phyloP scores from a whole-genome alignment of 1,140 invertebrate genomes.

The Scaptomyza hsui region DNA sequence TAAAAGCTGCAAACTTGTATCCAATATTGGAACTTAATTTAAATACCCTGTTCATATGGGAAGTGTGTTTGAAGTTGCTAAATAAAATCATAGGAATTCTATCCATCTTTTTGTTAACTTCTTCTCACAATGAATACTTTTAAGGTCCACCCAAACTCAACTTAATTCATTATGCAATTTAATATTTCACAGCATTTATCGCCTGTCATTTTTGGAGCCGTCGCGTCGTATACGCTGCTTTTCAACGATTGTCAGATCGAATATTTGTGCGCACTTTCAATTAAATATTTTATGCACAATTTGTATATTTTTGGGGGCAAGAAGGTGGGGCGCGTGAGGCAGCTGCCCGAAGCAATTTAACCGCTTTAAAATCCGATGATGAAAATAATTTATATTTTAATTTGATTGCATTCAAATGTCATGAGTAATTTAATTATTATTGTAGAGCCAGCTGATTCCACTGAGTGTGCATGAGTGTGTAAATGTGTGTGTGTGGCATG shows the following conservation, averaged over 20 bases:
- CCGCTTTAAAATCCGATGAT: slow-evolving; percentile 3
- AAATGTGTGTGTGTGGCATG: neutral
- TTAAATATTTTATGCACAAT: slow-evolving; percentile 39
- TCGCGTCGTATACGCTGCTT: slow-evolving; percentile 9
- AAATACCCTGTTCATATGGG: slow-evolving; percentile 10
- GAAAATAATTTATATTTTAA: slow-evolving; percentile 52
- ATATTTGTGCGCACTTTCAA: slow-evolving; percentile 17
- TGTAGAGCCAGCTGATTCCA: slow-evolving; percentile 30
- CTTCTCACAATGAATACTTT: neutral
- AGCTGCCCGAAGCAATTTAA: neutral
- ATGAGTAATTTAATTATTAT: slow-evolving; percentile 66
- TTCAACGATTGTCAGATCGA: slow-evolving; percentile 28
- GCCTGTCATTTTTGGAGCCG: slow-evolving; percentile 15
- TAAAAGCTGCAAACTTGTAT: slow-evolving; percentile 9
- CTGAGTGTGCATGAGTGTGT: too few species aligned
- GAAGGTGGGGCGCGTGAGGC: neutral
- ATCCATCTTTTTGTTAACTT: too few species aligned
- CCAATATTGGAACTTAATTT: neutral
- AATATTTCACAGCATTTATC: slow-evolving; percentile 4
- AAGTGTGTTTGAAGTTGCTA: too few species aligned
- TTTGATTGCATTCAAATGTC: slow-evolving; percentile 66
- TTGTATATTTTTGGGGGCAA: slow-evolving; percentile 20
- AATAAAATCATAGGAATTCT: too few species aligned
- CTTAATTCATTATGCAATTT: neutral
- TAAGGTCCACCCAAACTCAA: neutral